Base-by-base conservation (phyloP, 2,888 invertebrate species). In the Lasioglossum villosulum region DNA sequence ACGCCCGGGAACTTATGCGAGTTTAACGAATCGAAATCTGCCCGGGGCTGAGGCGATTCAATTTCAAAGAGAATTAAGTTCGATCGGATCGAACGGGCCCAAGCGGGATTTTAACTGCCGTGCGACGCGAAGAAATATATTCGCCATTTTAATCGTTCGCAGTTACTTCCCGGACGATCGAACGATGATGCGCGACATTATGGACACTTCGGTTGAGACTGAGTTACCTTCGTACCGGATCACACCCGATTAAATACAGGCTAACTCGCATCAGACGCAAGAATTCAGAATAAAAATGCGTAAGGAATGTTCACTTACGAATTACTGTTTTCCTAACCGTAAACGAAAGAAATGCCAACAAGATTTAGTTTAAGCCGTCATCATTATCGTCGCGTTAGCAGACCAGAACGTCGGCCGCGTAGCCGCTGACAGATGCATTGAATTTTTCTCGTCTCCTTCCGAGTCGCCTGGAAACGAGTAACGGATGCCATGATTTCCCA, bases 401-500 rank as follows among this genome's bases (percentile, higher is more conserved):
- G 48, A 75, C 52, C 66, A 34, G 45, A 72, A 56, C 80, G 81
- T 78, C 39, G 66, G 16, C 30, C 42, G 73, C 48, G 82, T 75
- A 48, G 70, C 37, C 83, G 78, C 77, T 89, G 90, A 90, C 91
- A 87, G 90, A 88, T 88, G 87, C 90, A 86, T 80, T 76, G 83
- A 91, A 91, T 87, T 86, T 91, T 91, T 88, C 86, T 88, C 81
- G 80, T 48, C 78, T 86, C 74, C 81, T 87, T 84, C 45, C 73
- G 82, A 79, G 84, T 75, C 83, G 66, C 34, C 86, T 52, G 82
- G 87, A 83, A 78, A 83, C 78, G 88, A 81, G 87, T 89, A 90
- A 88, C 89, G 89, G 84, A 90, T 85, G 86, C 86, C 79, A 90
- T 90, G 91, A 90, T 90, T 90, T 90, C 90, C 90, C 90, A 86